Evolutionary conservation across 2,797 vertebrate genomes (phyloP), one percentile per base, ranked within the genome.

Genomic region (Notolepis coatsorum): DNA sequence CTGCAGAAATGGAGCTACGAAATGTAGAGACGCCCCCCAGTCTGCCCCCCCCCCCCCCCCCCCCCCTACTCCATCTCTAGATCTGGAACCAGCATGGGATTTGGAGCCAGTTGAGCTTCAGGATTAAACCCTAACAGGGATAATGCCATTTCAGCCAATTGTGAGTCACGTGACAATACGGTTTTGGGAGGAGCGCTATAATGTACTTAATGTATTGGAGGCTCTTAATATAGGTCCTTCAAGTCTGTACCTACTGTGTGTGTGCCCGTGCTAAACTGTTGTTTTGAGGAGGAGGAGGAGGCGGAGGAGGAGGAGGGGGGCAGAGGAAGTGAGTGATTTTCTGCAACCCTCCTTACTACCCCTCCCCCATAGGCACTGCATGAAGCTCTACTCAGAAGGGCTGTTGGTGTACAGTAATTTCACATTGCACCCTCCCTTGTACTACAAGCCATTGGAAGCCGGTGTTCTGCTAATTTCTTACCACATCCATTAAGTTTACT

Each of bases 101-200:
- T 80, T 82, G 71, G 45, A 82, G 77, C 71, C 72, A 73, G 85
- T 86, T 84, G 76, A 80, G 72, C 77, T 5, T 2, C 49, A 23
- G 78, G 86, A 86, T 89, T 88, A 88, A 57, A 80, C 70, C 71
- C 69, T 59, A 66, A 79, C 70, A 56, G 65, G 58, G 74, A 87
- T 87, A 84, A 90, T 86, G 71, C 80, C 68, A 67, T 73, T 81
- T 83, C 77, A 89, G 88, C 84, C 79, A 84, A 82, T 80, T 84
- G 81, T 43, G 45, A 64, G 71, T 85, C 88, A 90, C 76, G 61
- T 88, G 87, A 86, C 74, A 56, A 42, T 69, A 66, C 64, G 79
- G 77, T 85, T 80, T 81, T 69, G 73, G 74, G 75, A 78, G 75
- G 77, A 76, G 84, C 66, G 50, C 63, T 62, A 49, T 81, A 84